Base-by-base conservation (phyloP, 1,140 invertebrate genomes). In the Oscheius sp. region DNA sequence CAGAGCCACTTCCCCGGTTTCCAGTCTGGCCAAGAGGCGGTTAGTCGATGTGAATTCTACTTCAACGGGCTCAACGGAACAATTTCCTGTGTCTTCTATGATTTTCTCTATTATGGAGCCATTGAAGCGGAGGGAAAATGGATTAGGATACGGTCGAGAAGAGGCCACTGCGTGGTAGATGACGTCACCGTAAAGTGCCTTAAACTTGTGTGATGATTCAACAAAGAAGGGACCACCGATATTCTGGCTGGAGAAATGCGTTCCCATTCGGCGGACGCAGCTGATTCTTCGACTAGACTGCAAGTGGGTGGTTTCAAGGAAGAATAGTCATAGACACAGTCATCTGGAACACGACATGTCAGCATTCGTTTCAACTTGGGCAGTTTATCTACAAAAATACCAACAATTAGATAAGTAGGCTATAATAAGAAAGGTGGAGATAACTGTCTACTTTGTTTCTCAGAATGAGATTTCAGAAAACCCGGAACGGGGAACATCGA, bases 301-400 rank as follows among this genome's bases (percentile, higher is more conserved):
- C 61, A 63, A 38, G 61, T n/a, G 7, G 61, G 61, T n/a, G 61
- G 32, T 26, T 63, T 63, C 7, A 63, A 32, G 20, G 32, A 10
- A 13, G 61, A 32, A n/a, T 63, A 38, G 36, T 63, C 61, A 26
- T 55, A 55, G 32, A 63, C 36, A 34, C 61, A 63, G 61, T 42
- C 61, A 34, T 63, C 61, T 63, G 36, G 35, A 63, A 63, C 42
- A 45, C 42, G 23, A 18, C 42, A 45, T 18, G 15, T 18, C 42
- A 45, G 18, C 42, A 45, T 45, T 45, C 42, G 23, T 45, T 45
- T 45, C 42, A 45, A 18, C 42, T 18, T 45, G 18, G 15, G 42
- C 42, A 18, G 15, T 15, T 45, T 45, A 45, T 45, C 23, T 45
- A 45, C 42, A 18, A 45, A 18, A 15, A 15, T 23, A 15, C 42